phyloP scores from a whole-genome alignment of 2,797 vertebrate species.

The Ctenochaetus hawaiiensis region DNA sequence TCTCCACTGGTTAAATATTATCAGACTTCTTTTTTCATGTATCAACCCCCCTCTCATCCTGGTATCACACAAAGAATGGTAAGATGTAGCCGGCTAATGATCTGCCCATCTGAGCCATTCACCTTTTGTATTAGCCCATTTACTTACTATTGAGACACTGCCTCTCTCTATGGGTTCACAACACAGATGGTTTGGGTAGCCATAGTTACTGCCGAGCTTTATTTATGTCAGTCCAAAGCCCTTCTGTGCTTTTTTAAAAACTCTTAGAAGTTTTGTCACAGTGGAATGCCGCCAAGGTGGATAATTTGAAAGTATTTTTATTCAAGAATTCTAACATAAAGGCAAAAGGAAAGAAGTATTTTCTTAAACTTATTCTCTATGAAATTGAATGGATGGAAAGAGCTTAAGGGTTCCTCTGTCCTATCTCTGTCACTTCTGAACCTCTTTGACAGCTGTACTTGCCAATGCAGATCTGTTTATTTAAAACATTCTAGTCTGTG shows the following conservation, averaged over 20 bases:
- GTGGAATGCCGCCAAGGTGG: constrained; percentile 10
- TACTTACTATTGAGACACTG: constrained; percentile 72
- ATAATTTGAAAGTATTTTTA: constrained; percentile 5
- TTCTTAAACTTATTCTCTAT: not conserved
- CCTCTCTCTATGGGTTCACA: constrained; percentile 61
- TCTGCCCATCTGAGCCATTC: constrained; percentile 78
- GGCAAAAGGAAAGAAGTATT: not conserved
- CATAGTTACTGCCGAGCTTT: constrained; percentile 65
- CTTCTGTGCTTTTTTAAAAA: constrained; percentile 31
- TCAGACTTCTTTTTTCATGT: constrained; percentile 80
- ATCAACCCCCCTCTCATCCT: constrained; percentile 47
- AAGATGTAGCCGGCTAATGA: constrained; percentile 78
- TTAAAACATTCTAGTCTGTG: not conserved
- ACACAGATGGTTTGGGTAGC: constrained; percentile 77
- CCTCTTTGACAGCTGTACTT: not conserved
- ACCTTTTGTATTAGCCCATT: constrained; percentile 78
- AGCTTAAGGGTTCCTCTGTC: not conserved
- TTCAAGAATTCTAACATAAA: constrained; percentile 1
- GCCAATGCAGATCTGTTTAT: constrained; percentile 14
- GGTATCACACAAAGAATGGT: constrained; percentile 74
- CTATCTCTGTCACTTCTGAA: not conserved
- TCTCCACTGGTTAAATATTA: constrained; percentile 88
- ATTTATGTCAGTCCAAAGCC: constrained; percentile 52
- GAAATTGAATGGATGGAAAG: constrained; percentile 1
- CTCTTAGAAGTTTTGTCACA: constrained; percentile 32